Percentiles rank a stretch among this genome's conserved stretches.
Evolutionary conservation across 92 coral and sea anemone genomes (phyloP).

Genomic region (Ricordea florida): DNA sequence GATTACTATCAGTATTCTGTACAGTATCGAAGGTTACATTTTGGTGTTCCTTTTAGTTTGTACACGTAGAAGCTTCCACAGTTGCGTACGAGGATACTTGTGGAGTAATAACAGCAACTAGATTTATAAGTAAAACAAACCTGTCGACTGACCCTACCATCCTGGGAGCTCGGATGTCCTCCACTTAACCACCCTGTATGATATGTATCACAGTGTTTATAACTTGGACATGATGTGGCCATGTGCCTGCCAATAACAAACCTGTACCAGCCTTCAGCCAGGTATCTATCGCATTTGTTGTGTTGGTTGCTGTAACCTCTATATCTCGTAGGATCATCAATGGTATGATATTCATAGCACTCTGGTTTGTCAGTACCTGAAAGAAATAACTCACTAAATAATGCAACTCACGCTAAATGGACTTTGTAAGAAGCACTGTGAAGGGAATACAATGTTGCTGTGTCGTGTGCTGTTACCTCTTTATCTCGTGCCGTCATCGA

Average conservation of each 20-base stretch:
- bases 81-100: conserved; percentile 63
- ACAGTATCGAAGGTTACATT: conserved; percentile 65
- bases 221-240: not conserved
- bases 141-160: conserved; percentile 58
- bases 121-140: conserved; percentile 67
- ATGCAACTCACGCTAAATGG: no score
- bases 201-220: conserved; percentile 38
- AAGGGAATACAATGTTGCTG: no score
- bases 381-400: not conserved
- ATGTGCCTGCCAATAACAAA: conserved; percentile 19
- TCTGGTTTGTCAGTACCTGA: conserved; percentile 8
- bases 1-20: not conserved
- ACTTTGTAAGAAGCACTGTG: no score
- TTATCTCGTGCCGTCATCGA: no score
- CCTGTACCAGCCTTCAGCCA: conserved; percentile 57
- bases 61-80: conserved; percentile 79
- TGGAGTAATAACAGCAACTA: conserved; percentile 49
- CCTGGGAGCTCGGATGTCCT: conserved; percentile 49
- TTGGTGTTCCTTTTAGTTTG: conserved; percentile 54
- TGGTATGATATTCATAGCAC: not conserved
- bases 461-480: no score
- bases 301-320: not conserved
- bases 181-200: conserved; percentile 71
- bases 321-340: not conserved
- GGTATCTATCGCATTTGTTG: conserved; percentile 9